Evolutionary conservation across 2,797 vertebrate species (phyloP), one percentile per base, ranked within the genome.

Genomic region (Fistularia commersonii): DNA sequence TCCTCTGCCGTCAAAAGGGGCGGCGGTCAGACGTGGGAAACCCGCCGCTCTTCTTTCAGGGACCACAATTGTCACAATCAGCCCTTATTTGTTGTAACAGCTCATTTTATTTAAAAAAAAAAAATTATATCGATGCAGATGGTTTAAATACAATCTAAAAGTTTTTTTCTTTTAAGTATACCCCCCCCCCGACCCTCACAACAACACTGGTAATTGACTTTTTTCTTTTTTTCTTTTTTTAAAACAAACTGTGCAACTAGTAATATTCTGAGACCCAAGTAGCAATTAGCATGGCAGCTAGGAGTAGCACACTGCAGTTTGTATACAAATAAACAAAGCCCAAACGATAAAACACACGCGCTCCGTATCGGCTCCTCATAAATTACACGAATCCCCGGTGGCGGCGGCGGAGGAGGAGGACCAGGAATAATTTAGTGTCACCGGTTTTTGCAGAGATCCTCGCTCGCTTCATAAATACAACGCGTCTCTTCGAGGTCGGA

Each of bases 71-170:
- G n/a, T n/a, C n/a, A n/a, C n/a, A 5, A 10, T 10, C 38, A 3
- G 9, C 12, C n/a, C 31, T 6, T 6, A 10, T 32, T 37, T 62
- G 63, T 54, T 76, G 71, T 76, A 78, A 81, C 78, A 82, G 80
- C 80, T 81, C 36, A 74, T 89, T 91, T 91, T 91, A 88, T 89
- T 89, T 57, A 54, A 77, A 88, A 90, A 87, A 88, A 86, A 79
- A 68, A 36, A 33, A 57, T 84, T 69, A 78, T 80, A 81, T 80
- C 70, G 79, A 83, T 81, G 69, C 80, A 83, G 86, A 86, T 70
- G 76, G 61, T 87, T 90, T 90, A 91, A 91, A 92, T 89, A 91
- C 86, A 80, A 83, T 82, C 89, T 92, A 91, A 91, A 92, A 91
- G 38, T 76, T 63, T 82, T 74, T 77, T 70, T 67, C 61, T 77